These are phyloP conservation scores for Hirtodrosophila cameraria DNA, from an alignment of 2,888 invertebrate species.

Conservation along the genomic window DNA sequence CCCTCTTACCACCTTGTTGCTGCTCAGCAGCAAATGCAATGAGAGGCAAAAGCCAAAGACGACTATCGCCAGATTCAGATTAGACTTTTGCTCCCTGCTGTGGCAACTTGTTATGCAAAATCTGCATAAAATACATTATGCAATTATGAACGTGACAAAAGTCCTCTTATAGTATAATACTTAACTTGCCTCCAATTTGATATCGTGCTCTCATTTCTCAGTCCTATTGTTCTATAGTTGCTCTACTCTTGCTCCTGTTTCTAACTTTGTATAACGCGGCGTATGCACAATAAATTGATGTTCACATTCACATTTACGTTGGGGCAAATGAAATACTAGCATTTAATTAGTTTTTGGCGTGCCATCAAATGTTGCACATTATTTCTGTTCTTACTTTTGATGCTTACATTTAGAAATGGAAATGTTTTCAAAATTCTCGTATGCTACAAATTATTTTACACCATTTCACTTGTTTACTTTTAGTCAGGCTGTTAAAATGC, in stretches of 20 bases:
- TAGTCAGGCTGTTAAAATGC: conserved; percentile 33
- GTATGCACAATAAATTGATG: conserved; percentile 49
- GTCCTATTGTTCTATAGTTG: too few species aligned
- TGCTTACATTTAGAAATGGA: conserved; percentile 19
- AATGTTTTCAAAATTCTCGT: conserved; percentile 5
- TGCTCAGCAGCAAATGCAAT: conserved; percentile 18
- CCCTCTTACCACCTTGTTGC: neutral
- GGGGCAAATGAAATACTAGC: neutral
- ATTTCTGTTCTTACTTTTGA: conserved; percentile 3
- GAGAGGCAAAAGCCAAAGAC: conserved; percentile 41
- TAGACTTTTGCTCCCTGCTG: conserved; percentile 44
- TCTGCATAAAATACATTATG: conserved; percentile 77
- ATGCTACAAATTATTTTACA: conserved; percentile 59
- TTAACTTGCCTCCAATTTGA: conserved; percentile 1
- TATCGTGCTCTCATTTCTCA: too few species aligned
- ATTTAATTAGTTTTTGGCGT: neutral
- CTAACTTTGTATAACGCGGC: conserved; percentile 25
- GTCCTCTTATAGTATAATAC: conserved; percentile 25
- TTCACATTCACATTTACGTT: conserved; percentile 1
- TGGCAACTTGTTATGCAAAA: conserved; percentile 74
- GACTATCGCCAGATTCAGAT: conserved; percentile 54
- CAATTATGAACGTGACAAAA: conserved; percentile 77
- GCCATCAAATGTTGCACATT: conserved; percentile 3
- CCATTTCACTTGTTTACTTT: conserved; percentile 57
- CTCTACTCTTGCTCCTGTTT: neutral